phyloP scores from a whole-genome alignment of 2,888 invertebrate species.

The Ormyrus labotus region DNA sequence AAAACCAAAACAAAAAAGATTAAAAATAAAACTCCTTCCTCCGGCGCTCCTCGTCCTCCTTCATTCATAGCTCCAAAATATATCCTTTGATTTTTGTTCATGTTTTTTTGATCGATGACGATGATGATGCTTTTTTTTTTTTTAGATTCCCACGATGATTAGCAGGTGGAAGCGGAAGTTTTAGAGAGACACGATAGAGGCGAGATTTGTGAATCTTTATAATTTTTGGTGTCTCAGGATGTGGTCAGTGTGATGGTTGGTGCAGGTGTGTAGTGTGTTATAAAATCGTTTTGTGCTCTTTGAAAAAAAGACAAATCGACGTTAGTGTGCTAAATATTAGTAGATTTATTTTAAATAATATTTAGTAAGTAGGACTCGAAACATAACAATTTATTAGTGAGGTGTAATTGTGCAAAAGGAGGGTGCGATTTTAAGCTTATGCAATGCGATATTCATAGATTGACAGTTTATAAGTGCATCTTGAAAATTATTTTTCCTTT shows the following conservation, averaged over 20 bases:
- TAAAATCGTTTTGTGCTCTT: constrained; percentile 47
- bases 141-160: constrained; percentile 41
- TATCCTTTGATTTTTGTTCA: constrained; percentile 7
- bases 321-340: constrained; percentile 22
- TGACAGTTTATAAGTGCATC: constrained; percentile 27
- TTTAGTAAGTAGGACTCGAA: no score
- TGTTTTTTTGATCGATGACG: constrained; percentile 22
- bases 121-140: constrained; percentile 7
- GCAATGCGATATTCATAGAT: background rate
- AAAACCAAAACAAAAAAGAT: constrained; percentile 62
- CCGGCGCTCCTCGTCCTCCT: background rate
- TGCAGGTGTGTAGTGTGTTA: constrained; percentile 50
- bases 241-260: constrained; percentile 31
- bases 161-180: constrained; percentile 51
- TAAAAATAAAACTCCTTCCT: constrained; percentile 49
- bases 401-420: constrained; percentile 1
- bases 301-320: constrained; percentile 46
- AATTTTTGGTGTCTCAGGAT: constrained; percentile 13
- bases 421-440: constrained; percentile 27
- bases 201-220: constrained; percentile 13
- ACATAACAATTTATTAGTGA: background rate
- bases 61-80: background rate
- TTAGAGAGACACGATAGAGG: constrained; percentile 20
- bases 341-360: background rate
- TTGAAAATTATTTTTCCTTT: background rate